A percentile compares a stretch with the other conserved stretches of the same genome.
Evolutionary conservation across 2,888 invertebrate species (phyloP).

Genomic region (Pristionchus entomophagus): DNA sequence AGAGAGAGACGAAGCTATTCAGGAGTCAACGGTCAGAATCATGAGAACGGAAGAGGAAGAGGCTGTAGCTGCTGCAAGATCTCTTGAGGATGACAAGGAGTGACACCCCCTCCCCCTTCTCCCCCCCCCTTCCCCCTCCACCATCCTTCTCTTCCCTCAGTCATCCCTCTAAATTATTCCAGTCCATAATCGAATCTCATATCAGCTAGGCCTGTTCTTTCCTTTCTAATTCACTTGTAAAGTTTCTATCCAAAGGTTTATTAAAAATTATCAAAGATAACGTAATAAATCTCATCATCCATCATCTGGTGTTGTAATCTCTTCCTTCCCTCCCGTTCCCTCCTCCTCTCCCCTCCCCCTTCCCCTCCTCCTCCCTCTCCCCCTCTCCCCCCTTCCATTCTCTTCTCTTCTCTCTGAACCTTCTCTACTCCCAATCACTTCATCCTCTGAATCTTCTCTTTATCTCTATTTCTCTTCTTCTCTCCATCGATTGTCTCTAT

Average conservation of each 20-base stretch:
- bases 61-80: constrained; percentile 50
- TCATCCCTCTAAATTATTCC: constrained; percentile 1
- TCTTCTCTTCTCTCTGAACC: background rate
- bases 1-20: background rate
- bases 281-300: constrained; percentile 12
- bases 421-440: background rate
- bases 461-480: background rate
- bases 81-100: constrained; percentile 51
- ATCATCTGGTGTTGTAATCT: background rate
- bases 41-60: constrained; percentile 55
- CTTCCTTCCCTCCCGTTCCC: background rate
- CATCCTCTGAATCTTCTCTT: background rate
- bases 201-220: constrained; percentile 16
- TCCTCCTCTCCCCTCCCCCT: background rate
- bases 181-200: constrained; percentile 41
- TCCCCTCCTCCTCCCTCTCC: background rate
- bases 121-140: background rate
- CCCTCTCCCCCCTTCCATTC: background rate
- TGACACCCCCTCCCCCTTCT: background rate
- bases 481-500: constrained; percentile 18
- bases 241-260: background rate
- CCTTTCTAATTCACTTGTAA: background rate
- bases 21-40: background rate
- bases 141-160: background rate
- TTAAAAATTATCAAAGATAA: background rate